Percentiles rank a stretch among this genome's conserved stretches.
Evolutionary conservation across 1,140 invertebrate genomes (phyloP).

Genomic region (Saccostrea cuccullata): DNA sequence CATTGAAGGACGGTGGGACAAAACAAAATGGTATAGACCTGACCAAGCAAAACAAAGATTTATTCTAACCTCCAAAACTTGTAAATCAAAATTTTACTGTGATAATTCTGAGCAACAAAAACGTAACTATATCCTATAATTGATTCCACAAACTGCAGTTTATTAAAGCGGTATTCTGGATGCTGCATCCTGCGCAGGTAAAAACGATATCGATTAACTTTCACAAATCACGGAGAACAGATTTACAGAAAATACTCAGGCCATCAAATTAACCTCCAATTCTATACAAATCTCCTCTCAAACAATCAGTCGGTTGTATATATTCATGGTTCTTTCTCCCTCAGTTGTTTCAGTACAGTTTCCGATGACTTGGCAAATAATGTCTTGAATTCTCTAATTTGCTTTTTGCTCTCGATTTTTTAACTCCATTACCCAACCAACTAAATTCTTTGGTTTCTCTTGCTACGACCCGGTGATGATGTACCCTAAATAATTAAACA

Average conservation of each 20-base stretch:
- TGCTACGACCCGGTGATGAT: neutral
- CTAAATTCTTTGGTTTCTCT: neutral
- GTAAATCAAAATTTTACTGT: constrained; percentile 23
- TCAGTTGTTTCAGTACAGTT: neutral
- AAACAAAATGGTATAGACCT: neutral
- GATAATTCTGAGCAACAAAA: constrained; percentile 15
- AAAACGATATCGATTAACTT: constrained; percentile 39
- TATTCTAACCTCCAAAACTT: neutral
- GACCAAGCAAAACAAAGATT: constrained; percentile 6
- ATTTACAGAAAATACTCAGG: neutral
- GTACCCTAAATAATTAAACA: constrained; percentile 29
- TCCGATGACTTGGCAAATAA: neutral
- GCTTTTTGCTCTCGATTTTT: neutral
- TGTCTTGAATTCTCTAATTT: neutral
- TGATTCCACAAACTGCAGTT: constrained; percentile 31
- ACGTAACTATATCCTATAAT: constrained; percentile 30
- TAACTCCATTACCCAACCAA: neutral
- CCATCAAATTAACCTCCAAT: constrained; percentile 6
- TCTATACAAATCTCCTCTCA: neutral
- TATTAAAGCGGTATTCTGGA: neutral
- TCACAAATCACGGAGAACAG: constrained; percentile 36
- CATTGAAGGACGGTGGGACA: neutral
- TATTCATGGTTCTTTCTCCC: neutral
- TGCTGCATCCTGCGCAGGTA: constrained; percentile 12
- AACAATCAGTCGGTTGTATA: constrained; percentile 20